These are phyloP conservation scores for Masticophis lateralis DNA, from an alignment of 2,797 vertebrate genomes.

Conservation along the genomic window DNA sequence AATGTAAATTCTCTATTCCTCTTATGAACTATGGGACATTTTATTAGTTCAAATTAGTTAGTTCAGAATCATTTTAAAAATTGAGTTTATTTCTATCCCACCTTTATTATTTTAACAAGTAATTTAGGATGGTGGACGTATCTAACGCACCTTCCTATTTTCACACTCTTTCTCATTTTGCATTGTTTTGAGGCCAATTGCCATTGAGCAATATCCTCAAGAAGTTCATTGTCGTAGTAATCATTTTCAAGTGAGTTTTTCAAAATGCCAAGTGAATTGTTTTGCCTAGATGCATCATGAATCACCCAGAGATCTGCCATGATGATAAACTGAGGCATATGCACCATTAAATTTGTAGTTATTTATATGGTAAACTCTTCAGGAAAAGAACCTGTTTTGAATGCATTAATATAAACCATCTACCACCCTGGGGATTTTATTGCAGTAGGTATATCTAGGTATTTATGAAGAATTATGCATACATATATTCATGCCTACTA, in stretches of 20 bases:
- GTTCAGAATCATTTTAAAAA: background rate
- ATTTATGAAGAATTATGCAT: background rate
- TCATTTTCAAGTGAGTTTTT: background rate
- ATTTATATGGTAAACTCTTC: slow-evolving; percentile 42
- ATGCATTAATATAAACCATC: background rate
- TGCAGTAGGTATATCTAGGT: background rate
- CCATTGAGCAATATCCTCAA: background rate
- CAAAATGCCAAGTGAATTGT: slow-evolving; percentile 23
- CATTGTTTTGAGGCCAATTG: background rate
- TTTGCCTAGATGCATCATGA: slow-evolving; percentile 14
- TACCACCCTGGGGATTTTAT: background rate
- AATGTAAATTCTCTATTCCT: background rate
- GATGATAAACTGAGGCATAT: slow-evolving; percentile 42
- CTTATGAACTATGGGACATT: background rate
- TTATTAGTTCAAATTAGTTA: background rate
- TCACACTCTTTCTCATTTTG: background rate
- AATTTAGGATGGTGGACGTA: background rate
- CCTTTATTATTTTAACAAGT: background rate
- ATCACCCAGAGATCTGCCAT: slow-evolving; percentile 45
- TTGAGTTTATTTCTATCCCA: background rate
- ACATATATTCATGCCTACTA: background rate
- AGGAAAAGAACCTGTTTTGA: slow-evolving; percentile 18
- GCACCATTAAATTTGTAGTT: slow-evolving; percentile 42
- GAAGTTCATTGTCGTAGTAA: slow-evolving; percentile 10
- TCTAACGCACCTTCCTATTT: background rate